Base-by-base conservation (phyloP, 2,113 vertebrate genomes). In the Corydoras maculifer region DNA sequence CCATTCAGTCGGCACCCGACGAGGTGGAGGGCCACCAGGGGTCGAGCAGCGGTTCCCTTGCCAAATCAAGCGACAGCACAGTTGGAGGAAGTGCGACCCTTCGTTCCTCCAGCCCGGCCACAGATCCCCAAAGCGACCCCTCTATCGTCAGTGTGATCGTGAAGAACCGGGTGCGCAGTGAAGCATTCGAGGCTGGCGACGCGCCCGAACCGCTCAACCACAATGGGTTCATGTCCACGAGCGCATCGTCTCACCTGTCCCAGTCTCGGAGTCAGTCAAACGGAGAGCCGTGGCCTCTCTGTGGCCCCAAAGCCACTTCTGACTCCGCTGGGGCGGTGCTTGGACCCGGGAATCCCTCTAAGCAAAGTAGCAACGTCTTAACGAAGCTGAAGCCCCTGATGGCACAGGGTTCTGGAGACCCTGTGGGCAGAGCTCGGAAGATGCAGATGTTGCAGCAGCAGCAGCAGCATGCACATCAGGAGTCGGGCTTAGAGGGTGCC, bases 131-230 rank as follows among this genome's bases (percentile, higher is more conserved):
- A 18, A 75, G 59, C 0, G 93, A 97, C 43, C 92, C 90, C 60
- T 91, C 93, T 0, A 89, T 90, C 0, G 96, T 99, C 76, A 99
- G 97, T 0, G 96, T 99, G 15, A 99, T 99, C 0, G 97, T 99
- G 35, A 98, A 97, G 85, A 97, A 99, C 86, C 94, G 89, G 0
- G 92, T 94, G 30, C 90, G 90, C 4, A 89, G 92, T 0, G 94
- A 96, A 76, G 87, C 92, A 71, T 82, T 82, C 0, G 95, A 93
- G 59, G 69, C 60, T 61, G 62, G 77, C 53, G 68, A 51, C 35
- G 70, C 58, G 6, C 14, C 74, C 18, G 85, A 84, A 35, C 80
- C 79, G 0, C 75, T 85, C 63, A 74, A 82, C 18, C 51, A 84
- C 30, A 88, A 84, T 68, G 69, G 92, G 49, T 81, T 88, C 68